phyloP scores from a whole-genome alignment of 2,797 vertebrate species.

The Xenops minutus region DNA sequence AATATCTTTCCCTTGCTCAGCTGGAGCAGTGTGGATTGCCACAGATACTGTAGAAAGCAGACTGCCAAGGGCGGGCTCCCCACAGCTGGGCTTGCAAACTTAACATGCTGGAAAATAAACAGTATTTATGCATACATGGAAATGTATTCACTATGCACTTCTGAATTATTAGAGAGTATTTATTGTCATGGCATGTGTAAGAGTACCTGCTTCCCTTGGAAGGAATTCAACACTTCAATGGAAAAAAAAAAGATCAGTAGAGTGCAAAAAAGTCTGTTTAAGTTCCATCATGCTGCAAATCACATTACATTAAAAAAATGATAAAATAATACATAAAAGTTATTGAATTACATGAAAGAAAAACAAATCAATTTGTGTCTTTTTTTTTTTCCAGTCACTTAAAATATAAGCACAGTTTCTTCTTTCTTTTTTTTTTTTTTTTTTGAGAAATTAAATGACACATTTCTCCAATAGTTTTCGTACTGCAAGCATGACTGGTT shows the following conservation, averaged over 20 bases:
- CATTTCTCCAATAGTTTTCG: slow-evolving; percentile 38
- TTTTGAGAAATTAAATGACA: slow-evolving; percentile 5
- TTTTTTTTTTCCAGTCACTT: background rate
- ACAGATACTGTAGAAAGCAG: background rate
- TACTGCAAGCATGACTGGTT: slow-evolving; percentile 11
- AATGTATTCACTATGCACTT: background rate
- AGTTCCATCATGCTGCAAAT: slow-evolving; percentile 22
- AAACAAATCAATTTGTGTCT: slow-evolving; percentile 49
- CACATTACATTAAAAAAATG: background rate
- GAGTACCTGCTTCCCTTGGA: background rate
- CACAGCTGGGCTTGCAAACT: background rate
- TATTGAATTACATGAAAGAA: background rate
- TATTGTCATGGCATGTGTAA: background rate
- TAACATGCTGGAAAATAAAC: background rate
- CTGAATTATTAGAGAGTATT: background rate
- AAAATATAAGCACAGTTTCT: slow-evolving; percentile 25
- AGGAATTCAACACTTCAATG: background rate
- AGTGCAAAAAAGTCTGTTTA: background rate
- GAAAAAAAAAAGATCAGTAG: background rate
- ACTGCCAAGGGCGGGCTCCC: background rate
- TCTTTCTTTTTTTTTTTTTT: background rate
- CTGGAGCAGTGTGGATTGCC: background rate
- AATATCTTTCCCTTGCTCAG: background rate
- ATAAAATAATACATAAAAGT: slow-evolving; percentile 1
- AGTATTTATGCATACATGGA: background rate